These are phyloP conservation scores for Mactra quadrangularis DNA, from an alignment of 1,140 invertebrate genomes.

Conservation along the genomic window DNA sequence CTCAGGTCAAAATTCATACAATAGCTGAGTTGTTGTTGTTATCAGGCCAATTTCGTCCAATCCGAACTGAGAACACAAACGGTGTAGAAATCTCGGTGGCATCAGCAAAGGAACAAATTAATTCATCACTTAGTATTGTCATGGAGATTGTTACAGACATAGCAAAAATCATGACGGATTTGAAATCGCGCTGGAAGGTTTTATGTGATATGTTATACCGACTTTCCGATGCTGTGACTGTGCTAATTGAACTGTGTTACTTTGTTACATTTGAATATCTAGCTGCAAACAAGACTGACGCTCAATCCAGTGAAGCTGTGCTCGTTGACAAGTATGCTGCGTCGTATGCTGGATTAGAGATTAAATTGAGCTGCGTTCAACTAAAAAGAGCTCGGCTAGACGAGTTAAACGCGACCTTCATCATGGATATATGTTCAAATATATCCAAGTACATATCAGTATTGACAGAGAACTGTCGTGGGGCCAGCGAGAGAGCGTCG, in stretches of 20 bases:
- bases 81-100: conserved; percentile 36
- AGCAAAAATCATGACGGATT: conserved; percentile 37
- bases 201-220: conserved; percentile 54
- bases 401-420: conserved; percentile 60
- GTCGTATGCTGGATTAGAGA: conserved; percentile 63
- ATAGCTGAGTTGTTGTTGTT: conserved; percentile 70
- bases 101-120: conserved; percentile 41
- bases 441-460: conserved; percentile 66
- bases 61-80: conserved; percentile 57
- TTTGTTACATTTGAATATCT: conserved; percentile 62
- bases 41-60: conserved; percentile 63
- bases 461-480: conserved; percentile 66
- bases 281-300: conserved; percentile 2
- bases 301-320: conserved; percentile 31
- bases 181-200: conserved; percentile 63
- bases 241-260: conserved; percentile 60
- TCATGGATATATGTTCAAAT: conserved; percentile 67
- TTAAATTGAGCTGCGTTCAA: conserved; percentile 61
- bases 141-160: conserved; percentile 45
- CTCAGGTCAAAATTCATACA: conserved; percentile 65
- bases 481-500: conserved; percentile 57
- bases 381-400: conserved; percentile 58
- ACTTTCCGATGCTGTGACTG: conserved; percentile 62
- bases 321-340: conserved; percentile 66
- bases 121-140: conserved; percentile 49